These are phyloP conservation scores for Damaliscus lunatus DNA, from an alignment of 2,113 vertebrate genomes.

Conservation along the genomic window DNA sequence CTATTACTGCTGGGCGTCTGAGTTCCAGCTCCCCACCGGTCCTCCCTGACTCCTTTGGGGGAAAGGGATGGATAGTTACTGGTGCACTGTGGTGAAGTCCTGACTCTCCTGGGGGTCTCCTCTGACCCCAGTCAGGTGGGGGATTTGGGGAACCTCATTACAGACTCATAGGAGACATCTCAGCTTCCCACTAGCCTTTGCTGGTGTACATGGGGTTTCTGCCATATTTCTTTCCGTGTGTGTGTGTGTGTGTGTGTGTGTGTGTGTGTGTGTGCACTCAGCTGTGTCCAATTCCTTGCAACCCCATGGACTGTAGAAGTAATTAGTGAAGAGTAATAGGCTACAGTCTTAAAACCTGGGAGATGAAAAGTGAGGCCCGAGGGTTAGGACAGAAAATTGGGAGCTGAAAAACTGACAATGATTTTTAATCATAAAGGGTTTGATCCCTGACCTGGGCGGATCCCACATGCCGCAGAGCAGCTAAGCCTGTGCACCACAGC, in stretches of 20 bases:
- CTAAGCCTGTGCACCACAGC: not conserved
- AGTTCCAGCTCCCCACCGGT: not conserved
- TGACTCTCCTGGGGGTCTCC: not conserved
- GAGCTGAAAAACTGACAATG: not conserved
- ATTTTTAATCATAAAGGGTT: not conserved
- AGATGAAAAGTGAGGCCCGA: not conserved
- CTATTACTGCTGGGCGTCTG: not conserved
- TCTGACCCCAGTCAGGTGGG: not conserved
- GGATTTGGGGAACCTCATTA: not conserved
- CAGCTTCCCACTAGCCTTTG: not conserved
- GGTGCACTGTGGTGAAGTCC: not conserved
- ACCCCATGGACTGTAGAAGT: not conserved
- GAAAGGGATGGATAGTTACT: too few relatives aligned
- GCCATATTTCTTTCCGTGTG: not conserved
- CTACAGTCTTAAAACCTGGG: not conserved
- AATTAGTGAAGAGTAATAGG: not conserved
- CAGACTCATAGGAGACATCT: not conserved
- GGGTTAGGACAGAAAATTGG: not conserved
- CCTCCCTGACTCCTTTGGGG: not conserved
- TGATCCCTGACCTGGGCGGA: not conserved
- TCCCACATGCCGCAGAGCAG: fast-evolving
- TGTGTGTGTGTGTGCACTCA: not conserved
- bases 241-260: not conserved
- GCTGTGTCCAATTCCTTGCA: not conserved
- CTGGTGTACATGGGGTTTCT: not conserved